A percentile compares a stretch with the other conserved stretches of the same genome.
Conservation (phyloP, 1,140 invertebrate species). For the Lepidurus couesii region DNA sequence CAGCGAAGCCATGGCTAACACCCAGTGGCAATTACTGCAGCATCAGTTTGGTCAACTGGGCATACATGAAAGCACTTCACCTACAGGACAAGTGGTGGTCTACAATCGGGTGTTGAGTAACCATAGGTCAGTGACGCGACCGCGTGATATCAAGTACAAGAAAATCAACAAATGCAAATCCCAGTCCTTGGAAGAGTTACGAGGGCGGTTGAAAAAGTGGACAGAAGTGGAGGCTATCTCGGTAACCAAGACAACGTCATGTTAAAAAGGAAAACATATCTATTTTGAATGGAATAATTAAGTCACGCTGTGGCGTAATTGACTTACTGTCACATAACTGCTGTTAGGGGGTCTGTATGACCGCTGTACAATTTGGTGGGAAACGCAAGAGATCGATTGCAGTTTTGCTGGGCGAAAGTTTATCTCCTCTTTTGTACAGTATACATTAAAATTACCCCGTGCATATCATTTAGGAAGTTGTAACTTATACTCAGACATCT, state of each 20-base stretch:
- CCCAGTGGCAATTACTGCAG: neutral
- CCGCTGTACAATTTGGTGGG: no score
- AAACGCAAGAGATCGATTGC: no score
- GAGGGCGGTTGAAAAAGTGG: constrained; percentile 74
- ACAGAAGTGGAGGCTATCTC: constrained; percentile 50
- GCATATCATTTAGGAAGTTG: neutral
- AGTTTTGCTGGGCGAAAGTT: no score
- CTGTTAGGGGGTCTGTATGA: no score
- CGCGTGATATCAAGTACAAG: constrained; percentile 84
- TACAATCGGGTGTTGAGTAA: constrained; percentile 85
- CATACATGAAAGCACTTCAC: neutral
- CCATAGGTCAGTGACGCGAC: constrained; percentile 79
- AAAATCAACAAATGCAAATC: constrained; percentile 84
- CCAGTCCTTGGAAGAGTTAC: constrained; percentile 74
- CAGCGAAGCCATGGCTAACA: neutral
- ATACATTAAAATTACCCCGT: neutral
- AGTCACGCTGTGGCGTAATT: neutral
- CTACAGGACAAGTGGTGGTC: constrained; percentile 7
- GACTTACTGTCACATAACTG: neutral
- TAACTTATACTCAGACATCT: constrained; percentile 12
- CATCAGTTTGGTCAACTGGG: constrained; percentile 4
- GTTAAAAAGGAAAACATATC: neutral
- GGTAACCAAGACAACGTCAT: constrained; percentile 10
- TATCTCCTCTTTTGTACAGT: neutral
- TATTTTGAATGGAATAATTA: neutral